Base-by-base conservation (phyloP, 2,888 invertebrate species). In the Lucinisca nassula region DNA sequence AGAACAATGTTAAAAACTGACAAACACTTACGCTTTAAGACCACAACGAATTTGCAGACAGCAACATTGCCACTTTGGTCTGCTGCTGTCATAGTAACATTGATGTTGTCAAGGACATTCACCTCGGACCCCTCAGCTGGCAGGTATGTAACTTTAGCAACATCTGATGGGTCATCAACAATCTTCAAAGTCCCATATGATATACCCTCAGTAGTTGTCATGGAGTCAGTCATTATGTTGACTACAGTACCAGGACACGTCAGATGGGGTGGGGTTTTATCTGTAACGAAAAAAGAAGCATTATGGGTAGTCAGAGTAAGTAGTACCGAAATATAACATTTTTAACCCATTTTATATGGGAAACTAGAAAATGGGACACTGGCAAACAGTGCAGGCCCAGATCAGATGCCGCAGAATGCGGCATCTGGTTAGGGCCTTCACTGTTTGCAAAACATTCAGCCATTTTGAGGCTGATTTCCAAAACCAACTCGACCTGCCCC, bases 1-100 rank as follows among this genome's bases (percentile, higher is more conserved):
- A n/a, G n/a, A n/a, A n/a, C n/a, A n/a, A n/a, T n/a, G n/a, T n/a
- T n/a, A n/a, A n/a, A n/a, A n/a, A n/a, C 8, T 35, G 55, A 40
- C 61, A 78, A 27, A 38, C 58, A 90, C 94, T 93, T 89, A 94
- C 94, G 89, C 55, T 87, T 85, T 45, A 91, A 91, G 8, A 88
- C 85, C 67, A 91, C 90, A 4, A 84, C 61, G 79, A 94, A 94
- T 10, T 83, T 79, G 85, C 94, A 94, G 0, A 87, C 79, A 10
- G 92, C 92, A 8, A 38, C 67, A 74, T 94, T 93, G 8, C 90
- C 90, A 35, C 79, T 61, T 3, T 45, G 45, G 78, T 94, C 94
- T 38, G 67, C 72, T 0, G 89, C 93, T 24, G 88, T 91, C 40
- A 89, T 93, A 27, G 83, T 92, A 21, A 94, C 92, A 8, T 55